A percentile compares a stretch with the other conserved stretches of the same genome.
phyloP scores from a whole-genome alignment of 2,888 invertebrate species.

The Heteromurus nitidus region DNA sequence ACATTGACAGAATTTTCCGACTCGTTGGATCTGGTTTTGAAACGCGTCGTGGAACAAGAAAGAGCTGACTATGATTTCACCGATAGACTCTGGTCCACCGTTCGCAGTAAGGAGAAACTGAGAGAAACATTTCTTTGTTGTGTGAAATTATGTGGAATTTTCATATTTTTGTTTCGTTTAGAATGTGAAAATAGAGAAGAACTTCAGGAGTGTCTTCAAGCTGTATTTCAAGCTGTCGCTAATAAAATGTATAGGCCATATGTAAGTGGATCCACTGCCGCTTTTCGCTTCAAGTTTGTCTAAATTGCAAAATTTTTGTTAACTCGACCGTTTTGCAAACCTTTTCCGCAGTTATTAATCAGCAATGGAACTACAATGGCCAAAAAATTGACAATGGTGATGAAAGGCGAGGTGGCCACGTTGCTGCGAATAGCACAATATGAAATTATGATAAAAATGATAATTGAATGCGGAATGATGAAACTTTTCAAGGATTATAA shows the following conservation, averaged over 20 bases:
- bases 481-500: constrained; percentile 71
- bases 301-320: not conserved
- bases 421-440: constrained; percentile 54
- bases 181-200: constrained; percentile 58
- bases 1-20: constrained; percentile 63
- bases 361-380: constrained; percentile 65
- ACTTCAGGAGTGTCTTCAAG: constrained; percentile 63
- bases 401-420: constrained; percentile 55
- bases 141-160: not conserved
- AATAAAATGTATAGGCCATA: constrained; percentile 71
- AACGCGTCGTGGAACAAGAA: constrained; percentile 59
- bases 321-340: not conserved
- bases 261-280: too few species aligned
- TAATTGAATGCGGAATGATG: constrained; percentile 68
- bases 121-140: not conserved
- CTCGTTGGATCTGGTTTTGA: constrained; percentile 65
- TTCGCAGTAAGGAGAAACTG: constrained; percentile 67
- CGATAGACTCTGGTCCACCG: constrained; percentile 67
- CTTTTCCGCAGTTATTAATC: constrained; percentile 63
- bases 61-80: constrained; percentile 70
- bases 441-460: constrained; percentile 59
- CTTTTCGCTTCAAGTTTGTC: too few species aligned
- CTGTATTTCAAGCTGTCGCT: constrained; percentile 64
- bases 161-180: constrained; percentile 15
- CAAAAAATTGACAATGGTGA: constrained; percentile 46